Evolutionary conservation across 2,113 vertebrate genomes (phyloP).

Genomic region (Chloropsis hardwickii): DNA sequence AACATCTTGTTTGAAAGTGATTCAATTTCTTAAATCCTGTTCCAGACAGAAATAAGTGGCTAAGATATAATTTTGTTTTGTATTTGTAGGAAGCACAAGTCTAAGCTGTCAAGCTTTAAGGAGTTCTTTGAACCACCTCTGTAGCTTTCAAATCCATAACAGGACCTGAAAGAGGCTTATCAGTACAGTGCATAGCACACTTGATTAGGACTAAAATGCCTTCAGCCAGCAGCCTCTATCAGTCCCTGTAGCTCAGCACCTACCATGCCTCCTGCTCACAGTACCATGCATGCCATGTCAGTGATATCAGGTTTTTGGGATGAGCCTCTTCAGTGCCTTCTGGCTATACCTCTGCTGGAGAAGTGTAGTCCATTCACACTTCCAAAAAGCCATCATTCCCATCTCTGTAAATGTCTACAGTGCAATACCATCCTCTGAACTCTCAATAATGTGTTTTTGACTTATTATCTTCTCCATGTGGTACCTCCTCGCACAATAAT

Average conservation of each 20-base stretch:
- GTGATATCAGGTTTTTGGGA: fast-evolving
- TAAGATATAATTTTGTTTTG: neutral
- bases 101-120: neutral
- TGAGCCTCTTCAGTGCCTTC: neutral
- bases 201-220: neutral
- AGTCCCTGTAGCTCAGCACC: neutral
- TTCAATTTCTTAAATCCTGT: neutral
- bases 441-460: neutral
- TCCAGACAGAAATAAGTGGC: neutral
- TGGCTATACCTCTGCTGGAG: neutral
- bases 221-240: neutral
- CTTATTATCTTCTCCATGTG: neutral
- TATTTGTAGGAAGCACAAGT: neutral
- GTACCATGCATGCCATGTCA: fast-evolving
- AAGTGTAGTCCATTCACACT: neutral
- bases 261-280: fast-evolving
- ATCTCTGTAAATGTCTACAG: neutral
- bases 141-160: neutral
- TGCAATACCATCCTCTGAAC: neutral
- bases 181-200: neutral
- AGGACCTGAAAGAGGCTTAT: neutral
- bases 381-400: neutral
- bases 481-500: neutral
- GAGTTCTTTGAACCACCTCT: neutral
- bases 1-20: neutral